Evolutionary conservation across 2,888 invertebrate genomes (phyloP), one percentile per base, ranked within the genome.

Genomic region (Cantharis rustica): DNA sequence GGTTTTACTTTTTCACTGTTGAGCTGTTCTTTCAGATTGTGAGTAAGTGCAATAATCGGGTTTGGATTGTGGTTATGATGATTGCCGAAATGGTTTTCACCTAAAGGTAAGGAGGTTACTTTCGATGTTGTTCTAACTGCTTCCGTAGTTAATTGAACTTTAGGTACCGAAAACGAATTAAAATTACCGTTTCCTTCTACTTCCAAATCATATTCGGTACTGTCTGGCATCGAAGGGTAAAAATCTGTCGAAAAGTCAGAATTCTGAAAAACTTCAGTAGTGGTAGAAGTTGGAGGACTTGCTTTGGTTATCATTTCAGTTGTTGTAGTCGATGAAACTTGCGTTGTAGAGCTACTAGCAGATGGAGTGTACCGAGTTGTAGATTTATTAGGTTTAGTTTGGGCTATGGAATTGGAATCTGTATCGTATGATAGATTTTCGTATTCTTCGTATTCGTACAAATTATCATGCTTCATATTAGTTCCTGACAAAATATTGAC

Each of bases 71-170:
- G 80, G 47, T 84, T 82, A 47, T 81, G 79, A n/a, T 62, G 69
- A 1, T 63, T 73, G 4, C 82, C 82, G 2, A 87, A 81, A 77
- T 88, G 88, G 76, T 88, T 88, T 72, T 88, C 87, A 5, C 88
- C 88, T 11, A 89, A 78, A 10, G 89, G 89, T 73, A 89, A 80
- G 3, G 89, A 89, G 9, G 89, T 88, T 20, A 88, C 87, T 80
- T 86, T 84, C 82, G 61, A 76, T 69, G 15, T 81, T 74, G 31
- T 79, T 79, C 23, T 79, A 2, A 16, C 61, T 7, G 79, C 13
- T 78, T 76, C 23, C 76, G 73, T 5, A 75, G 76, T 15, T 62
- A 79, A 62, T 71, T 73, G 26, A 17, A 16, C 10, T 10, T n/a
- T 61, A 68, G 20, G 68, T n/a, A 61, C 23, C 2, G 20, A 27